Evolutionary conservation across 35 echinoderm and acorn worm species (phyloP).

Genomic region (Ophiothrix spiculata): DNA sequence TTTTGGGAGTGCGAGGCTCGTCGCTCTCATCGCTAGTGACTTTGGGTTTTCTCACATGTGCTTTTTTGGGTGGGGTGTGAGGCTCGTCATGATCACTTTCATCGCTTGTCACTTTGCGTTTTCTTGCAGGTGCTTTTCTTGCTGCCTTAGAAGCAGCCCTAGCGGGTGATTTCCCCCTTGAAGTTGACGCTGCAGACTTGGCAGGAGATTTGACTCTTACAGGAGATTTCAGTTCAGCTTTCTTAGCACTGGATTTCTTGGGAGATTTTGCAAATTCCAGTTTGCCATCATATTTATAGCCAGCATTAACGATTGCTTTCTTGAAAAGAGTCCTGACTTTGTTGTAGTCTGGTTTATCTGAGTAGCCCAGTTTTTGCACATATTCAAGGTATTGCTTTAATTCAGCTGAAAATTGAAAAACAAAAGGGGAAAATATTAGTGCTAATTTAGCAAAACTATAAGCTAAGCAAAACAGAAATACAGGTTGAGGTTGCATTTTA

Average conservation of each 20-base stretch:
- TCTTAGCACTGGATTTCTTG: background rate
- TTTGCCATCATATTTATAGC: conserved; percentile 62
- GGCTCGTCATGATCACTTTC: background rate
- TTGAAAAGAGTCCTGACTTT: conserved; percentile 51
- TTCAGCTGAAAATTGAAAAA: conserved; percentile 55
- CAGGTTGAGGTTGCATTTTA: no score
- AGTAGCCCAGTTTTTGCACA: conserved; percentile 60
- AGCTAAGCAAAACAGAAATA: background rate
- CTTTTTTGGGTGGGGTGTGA: background rate
- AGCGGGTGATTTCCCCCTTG: background rate
- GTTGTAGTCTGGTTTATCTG: conserved; percentile 68
- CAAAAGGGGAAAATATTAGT: background rate
- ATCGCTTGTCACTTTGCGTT: background rate
- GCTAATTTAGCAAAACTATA: background rate
- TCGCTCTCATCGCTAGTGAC: no score
- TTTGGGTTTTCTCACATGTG: no score
- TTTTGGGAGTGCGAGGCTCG: background rate
- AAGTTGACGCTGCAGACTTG: background rate
- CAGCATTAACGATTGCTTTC: conserved; percentile 43
- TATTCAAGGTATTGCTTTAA: conserved; percentile 73
- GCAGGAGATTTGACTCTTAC: background rate
- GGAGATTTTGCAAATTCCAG: conserved; percentile 36
- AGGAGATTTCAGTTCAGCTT: background rate
- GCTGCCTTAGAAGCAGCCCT: background rate
- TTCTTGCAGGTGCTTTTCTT: background rate